Conservation (phyloP, 2,113 vertebrate species). For the Trematocara macrostoma region DNA sequence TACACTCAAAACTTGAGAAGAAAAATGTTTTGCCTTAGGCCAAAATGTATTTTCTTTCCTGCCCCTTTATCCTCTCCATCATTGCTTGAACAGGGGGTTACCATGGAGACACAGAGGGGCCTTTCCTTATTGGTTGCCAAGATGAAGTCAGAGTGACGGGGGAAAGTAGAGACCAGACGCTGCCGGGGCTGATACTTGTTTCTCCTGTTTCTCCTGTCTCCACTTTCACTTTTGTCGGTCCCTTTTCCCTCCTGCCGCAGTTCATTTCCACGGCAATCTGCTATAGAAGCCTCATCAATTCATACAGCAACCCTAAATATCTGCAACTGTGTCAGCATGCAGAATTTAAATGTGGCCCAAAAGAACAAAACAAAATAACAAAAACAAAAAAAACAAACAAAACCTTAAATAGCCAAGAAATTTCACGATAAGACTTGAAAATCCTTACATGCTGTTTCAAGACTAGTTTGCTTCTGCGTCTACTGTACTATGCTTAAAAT, state of each 20-base stretch:
- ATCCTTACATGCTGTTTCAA: neutral
- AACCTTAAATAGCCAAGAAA: neutral
- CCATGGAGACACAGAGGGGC: conserved; percentile 57
- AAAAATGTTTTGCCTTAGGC: conserved; percentile 25
- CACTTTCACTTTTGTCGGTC: conserved; percentile 29
- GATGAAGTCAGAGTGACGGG: conserved; percentile 53
- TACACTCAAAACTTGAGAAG: neutral
- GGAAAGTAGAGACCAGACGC: conserved; percentile 41
- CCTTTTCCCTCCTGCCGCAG: neutral
- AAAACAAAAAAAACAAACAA: neutral
- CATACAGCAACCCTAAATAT: neutral
- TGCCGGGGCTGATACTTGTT: conserved; percentile 25
- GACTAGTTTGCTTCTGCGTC: neutral
- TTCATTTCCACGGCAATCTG: neutral
- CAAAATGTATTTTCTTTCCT: conserved; percentile 41
- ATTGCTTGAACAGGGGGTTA: conserved; percentile 49
- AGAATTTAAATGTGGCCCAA: neutral
- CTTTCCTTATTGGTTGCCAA: conserved; percentile 46
- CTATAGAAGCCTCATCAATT: neutral
- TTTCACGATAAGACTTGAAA: neutral
- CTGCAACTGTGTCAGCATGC: neutral
- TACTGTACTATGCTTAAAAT: neutral
- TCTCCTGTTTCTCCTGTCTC: conserved; percentile 35
- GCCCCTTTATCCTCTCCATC: conserved; percentile 51
- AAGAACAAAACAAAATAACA: neutral